Percentiles rank a stretch among this genome's conserved stretches.
These are phyloP conservation scores for Stramonita haemastoma DNA, from an alignment of 2,888 invertebrate genomes.

Conservation along the genomic window DNA sequence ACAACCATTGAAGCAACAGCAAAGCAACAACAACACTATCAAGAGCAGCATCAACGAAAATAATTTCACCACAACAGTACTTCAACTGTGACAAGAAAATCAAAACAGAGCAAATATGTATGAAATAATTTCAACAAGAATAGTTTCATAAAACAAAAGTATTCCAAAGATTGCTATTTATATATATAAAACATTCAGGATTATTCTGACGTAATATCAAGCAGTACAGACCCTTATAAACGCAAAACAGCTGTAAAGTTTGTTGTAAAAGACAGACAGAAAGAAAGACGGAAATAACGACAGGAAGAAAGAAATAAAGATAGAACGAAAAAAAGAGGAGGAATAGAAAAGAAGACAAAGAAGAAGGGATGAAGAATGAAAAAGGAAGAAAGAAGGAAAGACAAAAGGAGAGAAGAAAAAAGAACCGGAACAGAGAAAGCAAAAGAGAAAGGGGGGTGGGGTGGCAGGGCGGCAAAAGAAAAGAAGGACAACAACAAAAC, in stretches of 20 bases:
- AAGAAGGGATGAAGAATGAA: neutral
- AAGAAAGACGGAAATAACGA: neutral
- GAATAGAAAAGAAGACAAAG: neutral
- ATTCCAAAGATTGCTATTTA: neutral
- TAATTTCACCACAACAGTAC: no score
- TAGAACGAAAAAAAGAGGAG: neutral
- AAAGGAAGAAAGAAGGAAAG: neutral
- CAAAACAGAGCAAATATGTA: neutral
- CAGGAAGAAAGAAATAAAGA: neutral
- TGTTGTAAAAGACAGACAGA: neutral
- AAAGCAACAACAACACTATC: no score
- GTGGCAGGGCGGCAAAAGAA: no score
- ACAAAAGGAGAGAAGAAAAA: neutral
- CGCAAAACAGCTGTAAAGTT: neutral
- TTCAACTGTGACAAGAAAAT: no score
- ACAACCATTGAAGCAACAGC: no score
- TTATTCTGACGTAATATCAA: neutral
- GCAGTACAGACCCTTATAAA: neutral
- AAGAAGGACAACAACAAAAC: no score
- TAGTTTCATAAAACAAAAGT: neutral
- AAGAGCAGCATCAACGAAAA: no score
- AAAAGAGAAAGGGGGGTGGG: neutral
- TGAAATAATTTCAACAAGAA: neutral
- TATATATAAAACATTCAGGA: neutral
- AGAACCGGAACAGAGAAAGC: neutral